phyloP scores from a whole-genome alignment of 2,888 invertebrate genomes.

The Drosophila imparisetae region DNA sequence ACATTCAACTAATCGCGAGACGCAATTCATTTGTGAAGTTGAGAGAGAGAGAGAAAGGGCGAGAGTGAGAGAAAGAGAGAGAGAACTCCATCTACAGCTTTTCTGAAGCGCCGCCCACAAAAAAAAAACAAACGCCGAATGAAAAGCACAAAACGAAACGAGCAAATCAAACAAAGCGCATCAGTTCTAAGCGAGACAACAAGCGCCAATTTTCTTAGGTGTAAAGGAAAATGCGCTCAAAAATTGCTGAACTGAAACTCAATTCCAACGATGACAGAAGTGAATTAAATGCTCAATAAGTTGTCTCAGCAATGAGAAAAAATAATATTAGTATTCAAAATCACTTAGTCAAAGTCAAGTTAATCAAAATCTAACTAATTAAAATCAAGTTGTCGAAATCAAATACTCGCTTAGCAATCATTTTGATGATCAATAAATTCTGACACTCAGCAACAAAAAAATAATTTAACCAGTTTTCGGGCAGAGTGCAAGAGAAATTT shows the following conservation, averaged over 20 bases:
- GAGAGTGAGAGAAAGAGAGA: background rate
- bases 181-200: conserved; percentile 37
- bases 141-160: conserved; percentile 40
- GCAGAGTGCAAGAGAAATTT: background rate
- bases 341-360: background rate
- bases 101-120: conserved; percentile 66
- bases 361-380: background rate
- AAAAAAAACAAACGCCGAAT: conserved; percentile 44
- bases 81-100: conserved; percentile 47
- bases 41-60: background rate
- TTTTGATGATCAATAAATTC: background rate
- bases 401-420: background rate
- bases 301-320: background rate
- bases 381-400: background rate
- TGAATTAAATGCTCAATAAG: background rate
- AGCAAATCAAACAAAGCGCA: conserved; percentile 54
- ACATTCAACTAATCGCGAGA: conserved; percentile 26
- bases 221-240: background rate
- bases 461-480: background rate
- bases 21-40: conserved; percentile 44
- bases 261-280: background rate
- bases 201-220: conserved; percentile 5
- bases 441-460: background rate
- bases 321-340: background rate
- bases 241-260: background rate